These are phyloP conservation scores for Lytechinus variegatus DNA, from an alignment of 35 echinoderm and acorn worm genomes.

Conservation along the genomic window DNA sequence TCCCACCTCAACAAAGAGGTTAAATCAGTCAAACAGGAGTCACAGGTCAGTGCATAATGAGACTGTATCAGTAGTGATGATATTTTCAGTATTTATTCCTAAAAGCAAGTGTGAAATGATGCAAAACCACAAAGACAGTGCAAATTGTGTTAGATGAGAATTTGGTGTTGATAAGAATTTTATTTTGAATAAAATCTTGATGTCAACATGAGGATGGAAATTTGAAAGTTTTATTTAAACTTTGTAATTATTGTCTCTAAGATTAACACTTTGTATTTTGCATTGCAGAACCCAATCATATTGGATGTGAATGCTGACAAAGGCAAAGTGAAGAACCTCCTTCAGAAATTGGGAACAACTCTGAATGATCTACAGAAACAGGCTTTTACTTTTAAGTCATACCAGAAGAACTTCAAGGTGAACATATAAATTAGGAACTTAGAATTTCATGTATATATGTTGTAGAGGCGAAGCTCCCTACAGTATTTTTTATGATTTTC, in stretches of 20 bases:
- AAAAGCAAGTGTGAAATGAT: too few species aligned
- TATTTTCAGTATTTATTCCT: too few species aligned
- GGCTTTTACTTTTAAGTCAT: slow-evolving; percentile 93
- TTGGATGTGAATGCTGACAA: slow-evolving; percentile 91
- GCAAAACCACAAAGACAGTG: too few species aligned
- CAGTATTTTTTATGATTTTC: not conserved
- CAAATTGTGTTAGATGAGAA: not conserved
- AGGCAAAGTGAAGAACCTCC: slow-evolving; percentile 66
- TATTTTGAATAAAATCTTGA: not conserved
- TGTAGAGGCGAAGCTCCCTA: not conserved
- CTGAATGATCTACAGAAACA: slow-evolving; percentile 86
- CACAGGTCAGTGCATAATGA: slow-evolving; percentile 70
- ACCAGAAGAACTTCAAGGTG: slow-evolving; percentile 99
- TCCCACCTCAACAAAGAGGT: slow-evolving; percentile 90
- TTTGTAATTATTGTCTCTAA: not conserved
- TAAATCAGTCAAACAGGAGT: slow-evolving; percentile 93
- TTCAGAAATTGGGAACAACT: slow-evolving; percentile 75
- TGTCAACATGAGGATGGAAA: too few species aligned
- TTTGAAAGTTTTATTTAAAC: not conserved
- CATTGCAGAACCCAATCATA: slow-evolving; percentile 87
- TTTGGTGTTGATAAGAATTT: not conserved
- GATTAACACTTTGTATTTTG: not conserved
- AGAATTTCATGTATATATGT: not conserved
- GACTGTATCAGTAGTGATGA: not conserved
- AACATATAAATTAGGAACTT: not conserved